Evolutionary conservation across 2,797 vertebrate species (phyloP).

Genomic region (Silurus aristotelis): DNA sequence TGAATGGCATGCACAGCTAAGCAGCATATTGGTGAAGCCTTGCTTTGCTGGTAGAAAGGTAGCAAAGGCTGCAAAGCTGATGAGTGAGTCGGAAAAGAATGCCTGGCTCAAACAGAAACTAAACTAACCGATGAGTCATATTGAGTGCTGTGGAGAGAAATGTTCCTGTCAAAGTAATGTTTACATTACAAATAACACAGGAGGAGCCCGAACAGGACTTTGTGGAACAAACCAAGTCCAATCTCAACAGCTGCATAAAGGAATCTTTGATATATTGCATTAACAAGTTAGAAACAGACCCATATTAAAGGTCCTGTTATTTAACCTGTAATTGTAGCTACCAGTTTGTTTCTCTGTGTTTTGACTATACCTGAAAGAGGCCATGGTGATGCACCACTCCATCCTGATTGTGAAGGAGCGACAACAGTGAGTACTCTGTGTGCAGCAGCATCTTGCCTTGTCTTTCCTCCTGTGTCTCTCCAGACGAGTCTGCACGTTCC

Average conservation of each 20-base stretch:
- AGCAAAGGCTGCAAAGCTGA: slow-evolving; percentile 53
- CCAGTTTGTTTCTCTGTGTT: neutral
- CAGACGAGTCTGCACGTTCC: slow-evolving; percentile 85
- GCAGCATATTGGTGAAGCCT: slow-evolving; percentile 65
- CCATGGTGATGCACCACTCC: slow-evolving; percentile 98
- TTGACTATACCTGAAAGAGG: slow-evolving; percentile 92
- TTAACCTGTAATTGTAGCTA: neutral
- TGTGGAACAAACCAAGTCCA: slow-evolving; percentile 9
- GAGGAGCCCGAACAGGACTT: slow-evolving; percentile 5
- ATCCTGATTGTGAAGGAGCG: slow-evolving; percentile 94
- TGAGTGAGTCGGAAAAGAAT: slow-evolving; percentile 45
- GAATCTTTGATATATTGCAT: neutral
- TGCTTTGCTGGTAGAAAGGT: slow-evolving; percentile 52
- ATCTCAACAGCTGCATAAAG: slow-evolving; percentile 8
- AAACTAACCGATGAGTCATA: slow-evolving; percentile 59
- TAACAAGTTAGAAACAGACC: neutral
- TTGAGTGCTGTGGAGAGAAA: slow-evolving; percentile 46
- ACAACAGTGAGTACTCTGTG: slow-evolving; percentile 97
- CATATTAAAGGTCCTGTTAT: neutral
- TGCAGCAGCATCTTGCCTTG: slow-evolving; percentile 99
- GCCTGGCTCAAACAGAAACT: slow-evolving; percentile 63
- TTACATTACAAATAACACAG: slow-evolving; percentile 20
- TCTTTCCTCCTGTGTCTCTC: slow-evolving; percentile 95
- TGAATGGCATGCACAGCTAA: slow-evolving; percentile 64
- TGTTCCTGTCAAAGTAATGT: slow-evolving; percentile 39